These are phyloP conservation scores for Platycheirus rosarum DNA, from an alignment of 2,888 invertebrate species.

Conservation along the genomic window DNA sequence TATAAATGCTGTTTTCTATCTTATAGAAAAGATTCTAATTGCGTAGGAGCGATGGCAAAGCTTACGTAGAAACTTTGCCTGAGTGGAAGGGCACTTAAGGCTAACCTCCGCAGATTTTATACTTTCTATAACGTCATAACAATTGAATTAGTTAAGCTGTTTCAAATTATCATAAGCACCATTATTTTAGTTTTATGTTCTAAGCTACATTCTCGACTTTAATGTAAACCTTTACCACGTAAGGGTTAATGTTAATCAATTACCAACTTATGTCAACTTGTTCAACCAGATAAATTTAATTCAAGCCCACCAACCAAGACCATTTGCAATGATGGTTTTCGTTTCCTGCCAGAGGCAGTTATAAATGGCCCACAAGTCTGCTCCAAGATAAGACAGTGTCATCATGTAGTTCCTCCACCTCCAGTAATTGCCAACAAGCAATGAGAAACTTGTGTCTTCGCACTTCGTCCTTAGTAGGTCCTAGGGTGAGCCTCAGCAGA, in stretches of 20 bases:
- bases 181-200: no score
- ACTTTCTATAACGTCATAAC: no score
- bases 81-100: no score
- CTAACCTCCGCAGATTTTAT: no score
- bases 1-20: no score
- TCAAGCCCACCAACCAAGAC: conserved; percentile 10
- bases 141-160: no score
- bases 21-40: no score
- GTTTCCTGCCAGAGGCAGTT: neutral
- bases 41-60: no score
- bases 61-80: no score
- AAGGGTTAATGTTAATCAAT: neutral
- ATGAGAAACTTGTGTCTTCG: neutral
- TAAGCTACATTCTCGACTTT: no score
- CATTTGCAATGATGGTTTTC: neutral
- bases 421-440: conserved; percentile 12
- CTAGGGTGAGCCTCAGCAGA: neutral
- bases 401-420: conserved; percentile 3
- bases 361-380: conserved; percentile 11
- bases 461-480: conserved; percentile 3
- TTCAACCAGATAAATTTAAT: conserved; percentile 36
- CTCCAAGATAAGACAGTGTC: conserved; percentile 16
- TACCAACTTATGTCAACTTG: conserved; percentile 21
- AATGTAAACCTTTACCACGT: no score
- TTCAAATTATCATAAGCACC: no score